Evolutionary conservation across 2,888 invertebrate genomes (phyloP), one percentile per base, ranked within the genome.

Genomic region (Polydrusus pterygomalis): DNA sequence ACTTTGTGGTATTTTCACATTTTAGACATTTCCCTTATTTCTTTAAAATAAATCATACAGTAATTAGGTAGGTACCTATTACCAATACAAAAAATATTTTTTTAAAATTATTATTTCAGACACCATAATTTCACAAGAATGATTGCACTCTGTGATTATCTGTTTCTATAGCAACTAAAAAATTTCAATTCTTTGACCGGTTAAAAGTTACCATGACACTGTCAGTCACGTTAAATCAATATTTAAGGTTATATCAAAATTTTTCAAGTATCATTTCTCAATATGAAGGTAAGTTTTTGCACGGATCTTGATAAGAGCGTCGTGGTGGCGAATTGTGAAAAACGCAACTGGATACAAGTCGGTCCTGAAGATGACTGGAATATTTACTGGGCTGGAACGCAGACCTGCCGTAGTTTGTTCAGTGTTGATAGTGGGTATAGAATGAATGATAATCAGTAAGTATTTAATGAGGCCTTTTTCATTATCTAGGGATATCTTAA

Each of bases 291-390:
- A 18, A 88, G 91, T 11, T 93, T 92, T 86, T 95, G 94, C 83
- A 95, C 95, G n/a, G 96, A 97, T 87, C 91, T 97, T 84, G 98
- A 98, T 84, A 97, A 97, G 87, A 97, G 97, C 20, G 97, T 97
- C 10, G 91, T 98, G 73, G 91, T 96, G 65, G 95, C 94, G 81
- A 98, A 97, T 88, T 97, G 97, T 85, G 96, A 97, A 82, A 95
- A 96, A 83, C 90, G 97, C 68, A 96, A 96, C 11, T 98, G 98
- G 97, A 88, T 90, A 9, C 94, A 95, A 87, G 97, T 96, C 0
- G 92, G 93, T 0, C 93, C 95, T 0, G 96, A 97, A 81, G 97
- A 97, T 84, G 96, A 97, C 82, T 98, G 97, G 97, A 97, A 98
- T 87, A 94, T 97, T 85, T 98, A 98, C 87, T 98, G 97, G 97